Evolutionary conservation across 2,797 vertebrate genomes (phyloP).

Genomic region (Coluber constrictor): DNA sequence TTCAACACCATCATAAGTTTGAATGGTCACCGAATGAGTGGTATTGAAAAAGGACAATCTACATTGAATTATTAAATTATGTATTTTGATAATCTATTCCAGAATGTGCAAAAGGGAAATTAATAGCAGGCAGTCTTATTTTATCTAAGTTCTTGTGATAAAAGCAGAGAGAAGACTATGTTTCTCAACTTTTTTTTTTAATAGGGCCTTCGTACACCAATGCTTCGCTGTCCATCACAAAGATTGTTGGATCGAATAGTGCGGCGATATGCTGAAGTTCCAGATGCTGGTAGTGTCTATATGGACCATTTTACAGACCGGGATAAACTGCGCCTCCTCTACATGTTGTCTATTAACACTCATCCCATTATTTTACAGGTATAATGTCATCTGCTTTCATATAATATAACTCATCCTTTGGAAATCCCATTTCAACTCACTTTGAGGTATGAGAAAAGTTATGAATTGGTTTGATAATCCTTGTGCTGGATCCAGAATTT

Average conservation of each 20-base stretch:
- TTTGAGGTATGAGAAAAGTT: background rate
- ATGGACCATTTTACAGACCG: constrained; percentile 80
- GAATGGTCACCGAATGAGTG: background rate
- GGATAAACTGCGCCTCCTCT: constrained; percentile 81
- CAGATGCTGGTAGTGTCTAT: constrained; percentile 79
- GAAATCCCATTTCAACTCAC: background rate
- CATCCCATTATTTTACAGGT: constrained; percentile 82
- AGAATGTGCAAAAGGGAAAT: no score
- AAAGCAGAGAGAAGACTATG: background rate
- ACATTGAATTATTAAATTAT: background rate
- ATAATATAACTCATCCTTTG: rapidly evolving
- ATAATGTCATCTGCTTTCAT: background rate
- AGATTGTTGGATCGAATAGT: constrained; percentile 80
- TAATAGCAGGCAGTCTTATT: background rate
- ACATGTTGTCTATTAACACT: constrained; percentile 78
- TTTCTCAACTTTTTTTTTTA: rapidly evolving
- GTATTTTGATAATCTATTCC: background rate
- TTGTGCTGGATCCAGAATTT: background rate
- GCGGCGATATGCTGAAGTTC: constrained; percentile 78
- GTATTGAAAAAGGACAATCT: background rate
- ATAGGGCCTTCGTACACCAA: constrained; percentile 75
- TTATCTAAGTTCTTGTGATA: background rate
- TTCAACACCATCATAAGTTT: background rate
- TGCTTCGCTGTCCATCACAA: constrained; percentile 82
- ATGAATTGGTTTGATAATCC: background rate